A percentile compares a stretch with the other conserved stretches of the same genome.
Conservation (phyloP, 2,113 vertebrate genomes). For the Scomber scombrus region DNA sequence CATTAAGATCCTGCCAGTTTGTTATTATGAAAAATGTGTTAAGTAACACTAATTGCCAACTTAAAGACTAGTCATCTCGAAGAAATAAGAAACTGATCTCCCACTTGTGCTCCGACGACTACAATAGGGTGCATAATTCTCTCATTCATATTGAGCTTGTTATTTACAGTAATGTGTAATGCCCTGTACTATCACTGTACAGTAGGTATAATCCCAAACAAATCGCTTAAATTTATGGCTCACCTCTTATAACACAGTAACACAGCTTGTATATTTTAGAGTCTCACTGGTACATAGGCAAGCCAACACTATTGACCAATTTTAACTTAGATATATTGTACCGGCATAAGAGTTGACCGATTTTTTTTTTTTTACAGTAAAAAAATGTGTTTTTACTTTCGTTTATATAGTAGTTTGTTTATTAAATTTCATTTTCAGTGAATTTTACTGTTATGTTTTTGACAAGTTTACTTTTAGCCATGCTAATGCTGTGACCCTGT, state of each 20-base stretch:
- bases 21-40: slow-evolving; percentile 31
- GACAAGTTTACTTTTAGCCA: too few species aligned
- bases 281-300: too few species aligned
- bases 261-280: too few species aligned
- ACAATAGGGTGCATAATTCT: background rate
- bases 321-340: too few species aligned
- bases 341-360: too few species aligned
- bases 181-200: background rate
- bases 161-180: background rate
- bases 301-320: too few species aligned
- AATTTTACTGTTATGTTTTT: too few species aligned
- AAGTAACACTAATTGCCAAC: background rate
- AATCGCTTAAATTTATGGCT: background rate
- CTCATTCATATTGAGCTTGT: background rate
- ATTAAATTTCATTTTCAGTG: too few species aligned
- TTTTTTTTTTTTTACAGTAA: too few species aligned
- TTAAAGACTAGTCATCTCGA: background rate
- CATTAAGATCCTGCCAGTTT: slow-evolving; percentile 48
- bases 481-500: too few species aligned
- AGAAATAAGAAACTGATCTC: background rate
- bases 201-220: background rate
- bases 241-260: background rate
- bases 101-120: background rate
- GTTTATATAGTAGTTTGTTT: too few species aligned
- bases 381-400: too few species aligned